A percentile compares a stretch with the other conserved stretches of the same genome.
Evolutionary conservation across 2,888 invertebrate species (phyloP).

Genomic region (Urechis unicinctus): DNA sequence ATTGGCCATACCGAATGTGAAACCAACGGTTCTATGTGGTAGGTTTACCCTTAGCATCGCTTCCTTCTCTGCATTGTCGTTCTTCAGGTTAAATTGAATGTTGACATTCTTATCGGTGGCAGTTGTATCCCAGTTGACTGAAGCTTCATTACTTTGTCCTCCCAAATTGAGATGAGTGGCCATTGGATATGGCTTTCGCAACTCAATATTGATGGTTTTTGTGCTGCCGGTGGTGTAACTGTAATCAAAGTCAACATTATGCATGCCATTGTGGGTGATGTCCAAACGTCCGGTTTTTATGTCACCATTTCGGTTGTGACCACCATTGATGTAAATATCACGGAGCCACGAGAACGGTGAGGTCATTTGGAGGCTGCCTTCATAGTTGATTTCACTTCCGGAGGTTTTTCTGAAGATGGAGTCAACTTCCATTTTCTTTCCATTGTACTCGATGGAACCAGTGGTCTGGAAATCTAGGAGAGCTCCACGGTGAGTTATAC

Average conservation of each 20-base stretch:
- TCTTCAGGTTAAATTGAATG: conserved; percentile 12
- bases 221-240: conserved; percentile 9
- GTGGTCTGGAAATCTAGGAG: conserved; percentile 7
- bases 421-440: conserved; percentile 10
- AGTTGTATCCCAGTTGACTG: conserved; percentile 37
- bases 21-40: conserved; percentile 7
- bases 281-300: conserved; percentile 12
- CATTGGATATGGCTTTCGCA: conserved; percentile 14
- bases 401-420: conserved; percentile 6
- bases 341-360: conserved; percentile 7
- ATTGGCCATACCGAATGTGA: conserved; percentile 7
- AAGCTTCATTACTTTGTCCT: conserved; percentile 5
- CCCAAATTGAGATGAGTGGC: conserved; percentile 5
- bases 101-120: conserved; percentile 12
- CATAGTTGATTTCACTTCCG: conserved; percentile 2
- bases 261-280: conserved; percentile 10
- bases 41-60: conserved; percentile 5
- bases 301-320: background rate
- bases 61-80: conserved; percentile 5
- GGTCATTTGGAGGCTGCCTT: conserved; percentile 3
- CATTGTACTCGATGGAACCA: conserved; percentile 5
- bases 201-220: conserved; percentile 7
- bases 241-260: conserved; percentile 18
- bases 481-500: conserved; percentile 2
- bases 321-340: conserved; percentile 6